Evolutionary conservation across 2,113 vertebrate genomes (phyloP), one percentile per base, ranked within the genome.

Genomic region (Notothenia rossii): DNA sequence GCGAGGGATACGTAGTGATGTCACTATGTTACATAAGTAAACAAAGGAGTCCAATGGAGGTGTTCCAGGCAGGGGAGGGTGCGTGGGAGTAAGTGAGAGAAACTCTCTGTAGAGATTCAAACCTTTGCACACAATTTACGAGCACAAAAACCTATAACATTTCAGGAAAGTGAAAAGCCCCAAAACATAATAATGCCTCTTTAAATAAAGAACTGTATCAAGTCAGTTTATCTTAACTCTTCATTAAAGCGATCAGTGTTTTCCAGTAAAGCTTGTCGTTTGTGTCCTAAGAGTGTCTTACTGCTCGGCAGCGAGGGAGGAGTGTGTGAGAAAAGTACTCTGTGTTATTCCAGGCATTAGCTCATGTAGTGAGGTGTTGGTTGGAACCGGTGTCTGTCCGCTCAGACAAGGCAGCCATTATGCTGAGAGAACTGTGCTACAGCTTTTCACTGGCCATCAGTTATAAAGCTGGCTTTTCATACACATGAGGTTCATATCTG

Each of bases 361-460:
- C 64, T 77, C 82, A 85, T 79, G 72, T 40, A 49, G 71, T 62
- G 79, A 89, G 68, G 76, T 82, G 84, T 76, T 84, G 62, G 77
- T 84, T 84, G 81, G 70, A 81, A 81, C 61, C 60, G 56, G 58
- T 15, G 46, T 67, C 75, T 74, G 68, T 74, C 81, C 73, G 64
- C 54, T 14, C 68, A 72, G 15, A 86, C 88, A 82, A 82, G 85
- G 82, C 33, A 58, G 50, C 72, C 69, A 77, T 89, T 87, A 76
- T 86, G 49, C 68, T n/a, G 0, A 6, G 40, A 60, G 46, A 18
- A 14, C 66, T 46, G 25, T 5, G 59, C 59, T 67, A 10, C 36
- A 14, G 36, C n/a, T 65, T 14, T 60, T 33, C 65, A 14, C 14
- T 22, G 33, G 64, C 40, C 67, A 51, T 63, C 61, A 36, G 58